phyloP scores from a whole-genome alignment of 2,113 vertebrate genomes.

The Pseudorasbora parva region DNA sequence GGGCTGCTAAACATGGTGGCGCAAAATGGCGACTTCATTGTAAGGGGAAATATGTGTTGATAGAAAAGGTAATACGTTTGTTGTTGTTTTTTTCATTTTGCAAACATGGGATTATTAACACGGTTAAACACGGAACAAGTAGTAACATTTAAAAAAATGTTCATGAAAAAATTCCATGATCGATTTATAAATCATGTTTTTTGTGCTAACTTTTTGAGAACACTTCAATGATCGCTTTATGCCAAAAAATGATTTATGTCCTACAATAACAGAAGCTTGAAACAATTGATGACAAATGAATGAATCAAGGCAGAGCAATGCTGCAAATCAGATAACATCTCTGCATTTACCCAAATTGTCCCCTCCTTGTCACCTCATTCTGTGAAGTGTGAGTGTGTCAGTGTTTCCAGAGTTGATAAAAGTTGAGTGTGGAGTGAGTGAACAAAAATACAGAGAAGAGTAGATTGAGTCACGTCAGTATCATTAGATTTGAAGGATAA shows the following conservation, averaged over 20 bases:
- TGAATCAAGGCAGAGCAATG: not conserved
- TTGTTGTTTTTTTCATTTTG: too few species aligned
- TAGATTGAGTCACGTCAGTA: not conserved
- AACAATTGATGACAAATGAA: not conserved
- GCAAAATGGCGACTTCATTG: too few species aligned
- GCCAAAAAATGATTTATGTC: not conserved
- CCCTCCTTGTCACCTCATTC: constrained; percentile 17
- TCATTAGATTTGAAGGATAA: not conserved
- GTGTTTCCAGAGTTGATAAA: constrained; percentile 27
- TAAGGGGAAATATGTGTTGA: too few species aligned
- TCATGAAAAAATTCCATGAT: not conserved
- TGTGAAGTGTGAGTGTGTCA: constrained; percentile 35
- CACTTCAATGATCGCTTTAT: not conserved
- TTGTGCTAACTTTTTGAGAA: not conserved
- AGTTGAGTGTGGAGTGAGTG: not conserved
- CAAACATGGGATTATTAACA: not conserved
- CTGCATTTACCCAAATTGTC: not conserved
- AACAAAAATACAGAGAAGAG: not conserved
- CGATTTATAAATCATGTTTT: not conserved
- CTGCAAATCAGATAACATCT: not conserved
- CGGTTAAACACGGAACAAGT: too few species aligned
- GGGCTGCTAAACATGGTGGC: too few species aligned
- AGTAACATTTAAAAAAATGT: not conserved
- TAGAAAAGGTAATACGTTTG: too few species aligned
- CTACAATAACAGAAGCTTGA: not conserved